Evolutionary conservation across 2,888 invertebrate genomes (phyloP).

Genomic region (Muschampia plurimacula): DNA sequence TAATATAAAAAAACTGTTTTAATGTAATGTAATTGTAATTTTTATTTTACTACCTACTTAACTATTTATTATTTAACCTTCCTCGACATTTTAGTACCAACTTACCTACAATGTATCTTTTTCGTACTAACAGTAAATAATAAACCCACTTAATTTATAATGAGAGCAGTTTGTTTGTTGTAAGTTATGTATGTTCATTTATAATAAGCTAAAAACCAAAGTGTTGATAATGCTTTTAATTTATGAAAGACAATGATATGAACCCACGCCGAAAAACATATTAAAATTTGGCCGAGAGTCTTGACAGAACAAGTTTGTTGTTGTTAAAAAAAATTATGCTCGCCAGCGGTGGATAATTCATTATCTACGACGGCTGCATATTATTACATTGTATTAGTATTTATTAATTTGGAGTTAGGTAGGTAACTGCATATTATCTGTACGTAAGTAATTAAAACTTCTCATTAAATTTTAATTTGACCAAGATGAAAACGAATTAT

Average conservation of each 20-base stretch:
- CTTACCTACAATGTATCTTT: background rate
- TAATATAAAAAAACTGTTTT: no score
- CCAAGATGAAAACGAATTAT: constrained; percentile 68
- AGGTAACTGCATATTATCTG: constrained; percentile 57
- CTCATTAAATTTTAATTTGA: constrained; percentile 68
- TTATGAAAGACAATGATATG: constrained; percentile 40
- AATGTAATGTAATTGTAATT: no score
- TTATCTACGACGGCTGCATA: constrained; percentile 34
- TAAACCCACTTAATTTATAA: constrained; percentile 17
- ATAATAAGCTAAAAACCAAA: constrained; percentile 26
- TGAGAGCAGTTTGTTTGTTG: constrained; percentile 24
- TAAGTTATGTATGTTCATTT: constrained; percentile 17
- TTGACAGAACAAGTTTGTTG: constrained; percentile 35
- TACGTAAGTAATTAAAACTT: constrained; percentile 62
- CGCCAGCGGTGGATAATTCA: constrained; percentile 33
- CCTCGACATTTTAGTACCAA: background rate
- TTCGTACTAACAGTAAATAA: background rate
- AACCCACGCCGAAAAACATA: constrained; percentile 36
- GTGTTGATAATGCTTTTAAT: constrained; percentile 41
- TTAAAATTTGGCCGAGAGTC: constrained; percentile 27
- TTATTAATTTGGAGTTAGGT: constrained; percentile 55
- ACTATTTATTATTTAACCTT: background rate
- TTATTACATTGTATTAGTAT: constrained; percentile 39
- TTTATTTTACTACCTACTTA: background rate
- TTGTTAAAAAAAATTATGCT: constrained; percentile 35